A percentile compares a stretch with the other conserved stretches of the same genome.
Evolutionary conservation across 2,888 invertebrate species (phyloP).

Genomic region (Parnassius apollo): DNA sequence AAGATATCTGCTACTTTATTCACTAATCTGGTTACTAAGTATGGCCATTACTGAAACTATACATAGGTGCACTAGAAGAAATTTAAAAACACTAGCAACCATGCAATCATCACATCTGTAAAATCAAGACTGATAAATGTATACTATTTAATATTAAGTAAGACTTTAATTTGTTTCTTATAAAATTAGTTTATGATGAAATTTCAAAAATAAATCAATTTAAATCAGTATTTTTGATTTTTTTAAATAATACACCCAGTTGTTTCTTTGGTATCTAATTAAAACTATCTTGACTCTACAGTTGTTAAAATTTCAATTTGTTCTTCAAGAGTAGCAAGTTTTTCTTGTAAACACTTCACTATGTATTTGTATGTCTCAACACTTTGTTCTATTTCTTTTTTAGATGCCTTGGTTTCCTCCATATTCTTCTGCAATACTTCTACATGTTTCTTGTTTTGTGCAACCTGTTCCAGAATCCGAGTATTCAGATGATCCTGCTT

Average conservation of each 20-base stretch:
- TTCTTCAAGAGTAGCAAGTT: slow-evolving; percentile 69
- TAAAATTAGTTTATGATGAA: background rate
- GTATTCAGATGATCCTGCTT: slow-evolving; percentile 65
- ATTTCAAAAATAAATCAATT: background rate
- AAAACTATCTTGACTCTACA: slow-evolving; percentile 61
- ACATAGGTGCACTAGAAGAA: too few relatives aligned
- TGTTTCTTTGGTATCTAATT: slow-evolving; percentile 9
- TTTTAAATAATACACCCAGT: slow-evolving; percentile 3
- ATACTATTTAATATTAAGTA: background rate
- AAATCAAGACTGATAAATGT: background rate
- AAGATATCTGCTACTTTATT: too few relatives aligned
- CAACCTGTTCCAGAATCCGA: slow-evolving; percentile 53
- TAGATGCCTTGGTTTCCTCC: slow-evolving; percentile 47
- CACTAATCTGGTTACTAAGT: too few relatives aligned
- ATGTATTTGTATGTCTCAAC: slow-evolving; percentile 65
- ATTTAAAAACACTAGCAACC: too few relatives aligned
- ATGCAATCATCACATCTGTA: too few relatives aligned
- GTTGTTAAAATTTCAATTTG: slow-evolving; percentile 71
- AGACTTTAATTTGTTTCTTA: background rate
- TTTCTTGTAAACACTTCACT: slow-evolving; percentile 70
- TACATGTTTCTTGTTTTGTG: slow-evolving; percentile 59
- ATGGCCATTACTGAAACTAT: too few relatives aligned
- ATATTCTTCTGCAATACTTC: slow-evolving; percentile 56
- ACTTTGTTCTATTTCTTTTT: slow-evolving; percentile 55
- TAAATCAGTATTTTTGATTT: background rate